phyloP scores from a whole-genome alignment of 2,797 vertebrate species.

The Chelidonichthys spinosus region DNA sequence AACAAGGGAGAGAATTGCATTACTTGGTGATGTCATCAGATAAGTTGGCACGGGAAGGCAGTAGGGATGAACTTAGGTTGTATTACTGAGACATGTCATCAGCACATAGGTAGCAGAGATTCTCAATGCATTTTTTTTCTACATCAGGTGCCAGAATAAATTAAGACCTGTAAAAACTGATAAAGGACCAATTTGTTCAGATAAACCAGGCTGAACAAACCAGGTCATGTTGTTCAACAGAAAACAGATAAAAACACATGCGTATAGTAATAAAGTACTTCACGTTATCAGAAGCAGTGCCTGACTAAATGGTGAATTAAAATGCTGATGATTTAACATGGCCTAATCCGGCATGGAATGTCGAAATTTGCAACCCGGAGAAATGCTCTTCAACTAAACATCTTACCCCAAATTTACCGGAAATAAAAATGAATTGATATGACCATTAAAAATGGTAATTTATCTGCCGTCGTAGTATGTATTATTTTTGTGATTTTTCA shows the following conservation, averaged over 20 bases:
- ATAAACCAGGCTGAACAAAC: slow-evolving; percentile 20
- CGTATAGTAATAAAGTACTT: not conserved
- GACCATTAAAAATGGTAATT: slow-evolving; percentile 18
- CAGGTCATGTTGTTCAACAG: slow-evolving; percentile 16
- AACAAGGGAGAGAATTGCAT: slow-evolving; percentile 74
- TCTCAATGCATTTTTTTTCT: slow-evolving; percentile 29
- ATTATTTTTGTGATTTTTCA: not conserved
- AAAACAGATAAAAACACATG: slow-evolving; percentile 1
- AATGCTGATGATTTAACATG: not conserved
- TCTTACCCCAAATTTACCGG: slow-evolving; percentile 4
- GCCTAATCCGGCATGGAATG: not conserved
- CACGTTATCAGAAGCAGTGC: not conserved
- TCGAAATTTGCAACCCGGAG: not conserved
- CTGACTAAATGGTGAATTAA: not conserved
- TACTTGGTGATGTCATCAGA: slow-evolving; percentile 86
- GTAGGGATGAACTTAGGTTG: slow-evolving; percentile 60
- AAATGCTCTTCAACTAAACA: slow-evolving; percentile 15
- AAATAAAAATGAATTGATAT: slow-evolving; percentile 15
- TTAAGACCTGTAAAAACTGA: slow-evolving; percentile 31
- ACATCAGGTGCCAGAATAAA: slow-evolving; percentile 41
- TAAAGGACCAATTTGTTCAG: slow-evolving; percentile 11
- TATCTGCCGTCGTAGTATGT: not conserved
- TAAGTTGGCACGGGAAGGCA: slow-evolving; percentile 66
- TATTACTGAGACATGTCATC: slow-evolving; percentile 84
- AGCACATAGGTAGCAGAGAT: slow-evolving; percentile 67